A percentile compares a stretch with the other conserved stretches of the same genome.
Conservation (phyloP, 2,797 vertebrate species). For the Diplodus puntazzo region DNA sequence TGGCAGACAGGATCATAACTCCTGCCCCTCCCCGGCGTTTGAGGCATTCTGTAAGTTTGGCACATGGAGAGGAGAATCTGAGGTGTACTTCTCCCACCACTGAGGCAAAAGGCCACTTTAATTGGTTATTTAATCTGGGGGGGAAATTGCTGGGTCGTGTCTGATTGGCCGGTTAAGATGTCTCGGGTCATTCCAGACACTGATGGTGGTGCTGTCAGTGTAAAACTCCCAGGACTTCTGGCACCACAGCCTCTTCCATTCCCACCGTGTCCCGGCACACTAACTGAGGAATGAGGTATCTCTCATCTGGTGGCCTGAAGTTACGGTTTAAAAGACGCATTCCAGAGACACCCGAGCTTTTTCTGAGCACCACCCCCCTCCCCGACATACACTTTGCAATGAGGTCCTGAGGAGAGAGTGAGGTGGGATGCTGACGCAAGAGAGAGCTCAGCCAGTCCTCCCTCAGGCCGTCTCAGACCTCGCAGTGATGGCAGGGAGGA, state of each 20-base stretch:
- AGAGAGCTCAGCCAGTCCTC: constrained; percentile 12
- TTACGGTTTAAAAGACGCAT: constrained; percentile 65
- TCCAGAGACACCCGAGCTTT: constrained; percentile 71
- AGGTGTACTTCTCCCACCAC: neutral
- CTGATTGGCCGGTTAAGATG: constrained; percentile 19
- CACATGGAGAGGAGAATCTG: constrained; percentile 12
- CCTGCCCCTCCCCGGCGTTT: neutral
- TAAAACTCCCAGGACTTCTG: constrained; percentile 56
- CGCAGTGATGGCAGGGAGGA: neutral
- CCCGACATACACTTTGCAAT: neutral
- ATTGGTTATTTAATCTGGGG: constrained; percentile 16
- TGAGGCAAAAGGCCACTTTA: constrained; percentile 11
- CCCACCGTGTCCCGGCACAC: constrained; percentile 36
- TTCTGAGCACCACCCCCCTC: constrained; percentile 9
- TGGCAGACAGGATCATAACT: constrained; percentile 9
- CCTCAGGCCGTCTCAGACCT: constrained; percentile 14
- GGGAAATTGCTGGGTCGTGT: constrained; percentile 14
- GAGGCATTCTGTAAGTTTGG: constrained; percentile 9
- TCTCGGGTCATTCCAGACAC: constrained; percentile 24
- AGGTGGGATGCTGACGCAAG: constrained; percentile 10
- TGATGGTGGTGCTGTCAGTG: constrained; percentile 43
- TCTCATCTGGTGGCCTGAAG: constrained; percentile 73
- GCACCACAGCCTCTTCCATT: constrained; percentile 43
- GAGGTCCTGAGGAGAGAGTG: constrained; percentile 47
- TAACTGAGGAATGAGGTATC: constrained; percentile 69